phyloP scores from a whole-genome alignment of 2,113 vertebrate genomes.

The Hippotragus niger region DNA sequence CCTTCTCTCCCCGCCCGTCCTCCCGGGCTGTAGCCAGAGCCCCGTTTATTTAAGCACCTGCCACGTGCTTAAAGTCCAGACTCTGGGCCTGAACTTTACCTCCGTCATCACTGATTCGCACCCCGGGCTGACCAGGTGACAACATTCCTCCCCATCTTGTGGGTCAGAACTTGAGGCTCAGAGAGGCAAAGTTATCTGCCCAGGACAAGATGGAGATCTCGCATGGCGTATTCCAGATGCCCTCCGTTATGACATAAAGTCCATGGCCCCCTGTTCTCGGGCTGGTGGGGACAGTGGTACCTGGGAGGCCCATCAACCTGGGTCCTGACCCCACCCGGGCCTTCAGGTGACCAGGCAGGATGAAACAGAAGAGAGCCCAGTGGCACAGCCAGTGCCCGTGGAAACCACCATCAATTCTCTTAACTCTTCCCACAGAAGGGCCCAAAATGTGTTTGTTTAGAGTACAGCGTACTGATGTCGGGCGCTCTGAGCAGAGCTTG shows the following conservation, averaged over 20 bases:
- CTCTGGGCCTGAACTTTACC: background rate
- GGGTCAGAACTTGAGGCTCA: background rate
- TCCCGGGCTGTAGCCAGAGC: background rate
- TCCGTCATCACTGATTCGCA: background rate
- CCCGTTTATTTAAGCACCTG: background rate
- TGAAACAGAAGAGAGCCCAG: background rate
- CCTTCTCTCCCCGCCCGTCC: fast-evolving
- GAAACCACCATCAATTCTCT: background rate
- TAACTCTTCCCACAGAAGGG: background rate
- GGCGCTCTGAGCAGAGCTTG: background rate
- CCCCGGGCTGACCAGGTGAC: background rate
- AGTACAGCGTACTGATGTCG: fast-evolving
- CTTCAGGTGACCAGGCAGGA: fast-evolving
- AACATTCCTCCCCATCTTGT: background rate
- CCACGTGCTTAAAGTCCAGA: background rate
- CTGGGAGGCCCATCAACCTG: fast-evolving
- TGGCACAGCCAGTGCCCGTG: fast-evolving
- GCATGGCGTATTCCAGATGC: fast-evolving
- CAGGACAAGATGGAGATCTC: background rate
- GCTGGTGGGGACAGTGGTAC: background rate
- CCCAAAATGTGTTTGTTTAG: fast-evolving
- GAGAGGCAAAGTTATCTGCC: background rate
- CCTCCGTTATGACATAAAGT: fast-evolving
- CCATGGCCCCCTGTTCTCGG: fast-evolving
- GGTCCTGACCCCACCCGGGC: background rate